phyloP scores from a whole-genome alignment of 1,140 invertebrate genomes.

The Drosophila elegans region DNA sequence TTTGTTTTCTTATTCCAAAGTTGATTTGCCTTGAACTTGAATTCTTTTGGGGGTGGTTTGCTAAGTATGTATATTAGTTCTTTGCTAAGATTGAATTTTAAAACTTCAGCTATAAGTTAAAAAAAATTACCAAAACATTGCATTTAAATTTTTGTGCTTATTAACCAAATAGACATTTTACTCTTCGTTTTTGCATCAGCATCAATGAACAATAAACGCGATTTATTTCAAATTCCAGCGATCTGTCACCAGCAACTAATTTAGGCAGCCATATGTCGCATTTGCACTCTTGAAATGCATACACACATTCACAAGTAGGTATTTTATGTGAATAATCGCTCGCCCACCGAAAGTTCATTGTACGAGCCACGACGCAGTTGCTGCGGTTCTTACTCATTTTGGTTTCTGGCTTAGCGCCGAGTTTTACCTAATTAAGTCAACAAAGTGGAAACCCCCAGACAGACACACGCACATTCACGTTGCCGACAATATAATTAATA shows the following conservation, averaged over 20 bases:
- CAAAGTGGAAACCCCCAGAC: conserved; percentile 59
- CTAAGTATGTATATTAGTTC: background rate
- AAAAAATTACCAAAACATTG: no score
- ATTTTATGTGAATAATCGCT: conserved; percentile 30
- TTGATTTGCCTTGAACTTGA: conserved; percentile 17
- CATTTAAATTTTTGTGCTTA: no score
- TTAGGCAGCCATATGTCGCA: conserved; percentile 34
- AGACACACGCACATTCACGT: conserved; percentile 4
- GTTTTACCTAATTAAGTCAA: conserved; percentile 76
- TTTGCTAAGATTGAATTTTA: background rate
- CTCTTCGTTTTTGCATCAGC: background rate
- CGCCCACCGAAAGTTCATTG: conserved; percentile 63
- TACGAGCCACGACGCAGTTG: conserved; percentile 42
- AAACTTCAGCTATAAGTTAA: background rate
- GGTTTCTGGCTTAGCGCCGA: conserved; percentile 26
- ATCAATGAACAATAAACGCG: background rate
- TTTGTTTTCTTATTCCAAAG: background rate
- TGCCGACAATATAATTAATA: background rate
- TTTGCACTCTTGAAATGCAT: conserved; percentile 23
- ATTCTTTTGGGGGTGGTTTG: background rate
- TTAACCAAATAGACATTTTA: background rate
- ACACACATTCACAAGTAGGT: conserved; percentile 2
- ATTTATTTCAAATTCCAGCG: conserved; percentile 12
- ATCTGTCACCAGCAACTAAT: conserved; percentile 18
- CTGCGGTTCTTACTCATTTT: conserved; percentile 65